Base-by-base conservation (phyloP, 2,888 invertebrate species). In the Parasteatoda lunata region DNA sequence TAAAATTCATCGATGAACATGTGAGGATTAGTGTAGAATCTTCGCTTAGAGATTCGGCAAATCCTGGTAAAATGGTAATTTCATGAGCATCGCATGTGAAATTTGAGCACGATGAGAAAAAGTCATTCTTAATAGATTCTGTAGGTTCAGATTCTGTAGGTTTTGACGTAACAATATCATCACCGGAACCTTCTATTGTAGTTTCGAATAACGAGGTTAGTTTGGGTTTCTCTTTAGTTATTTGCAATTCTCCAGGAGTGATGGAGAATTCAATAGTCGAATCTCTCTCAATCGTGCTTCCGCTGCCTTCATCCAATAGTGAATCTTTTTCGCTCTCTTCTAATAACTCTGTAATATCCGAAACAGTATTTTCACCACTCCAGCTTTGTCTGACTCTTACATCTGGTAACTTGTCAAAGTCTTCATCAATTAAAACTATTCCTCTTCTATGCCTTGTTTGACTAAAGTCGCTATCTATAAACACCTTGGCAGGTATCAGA, bases 371-470 rank as follows among this genome's bases (percentile, higher is more conserved):
- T 51, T 66, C 48, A 8, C 76, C 70, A 5, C 83, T 66, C 77
- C 77, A 77, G 8, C 71, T 72, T 59, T 84, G 77, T 48, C 71
- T 77, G 13, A 84, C 66, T n/a, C 83, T 72, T 4, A 70, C 51
- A 47, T 84, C 77, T 9, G 85, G 68, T 8, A 79, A 71, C 7
- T 76, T 66, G 51, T 86, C 71, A 15, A 86, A 86, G 30, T 86
- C 80, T n/a, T 79, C 79, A 30, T 86, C 80, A 3, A 86, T 76
- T 68, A 86, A 47, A 30, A 86, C 80, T 11, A 86, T 86, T n/a
- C 85, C 85, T 49, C 85, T 47, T 49, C 49, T 49, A 30, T 47
- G n/a, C n/a, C 52, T 76, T 7, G 8, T 49, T 3, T 45, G 30
- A 8, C 54, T 11, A 4, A 15, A n/a, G 15, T 54, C 13, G 11